Percentiles rank a stretch among this genome's conserved stretches.
phyloP scores from a whole-genome alignment of 2,113 vertebrate species.

The Origma solitaria region DNA sequence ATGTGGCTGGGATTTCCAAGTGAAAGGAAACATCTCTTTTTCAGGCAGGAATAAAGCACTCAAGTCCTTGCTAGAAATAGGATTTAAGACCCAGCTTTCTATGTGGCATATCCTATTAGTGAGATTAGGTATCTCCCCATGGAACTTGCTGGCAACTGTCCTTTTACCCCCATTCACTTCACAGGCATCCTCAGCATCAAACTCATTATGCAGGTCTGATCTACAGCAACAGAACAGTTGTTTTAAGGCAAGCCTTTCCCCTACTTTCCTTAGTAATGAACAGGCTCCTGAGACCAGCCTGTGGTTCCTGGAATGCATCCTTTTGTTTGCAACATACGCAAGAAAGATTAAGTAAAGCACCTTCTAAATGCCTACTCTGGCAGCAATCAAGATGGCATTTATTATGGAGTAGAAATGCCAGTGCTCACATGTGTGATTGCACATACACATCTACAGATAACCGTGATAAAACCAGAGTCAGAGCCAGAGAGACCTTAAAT shows the following conservation, averaged over 20 bases:
- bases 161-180: not conserved
- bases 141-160: not conserved
- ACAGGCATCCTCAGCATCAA: not conserved
- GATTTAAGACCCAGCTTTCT: not conserved
- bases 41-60: not conserved
- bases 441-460: not conserved
- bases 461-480: not conserved
- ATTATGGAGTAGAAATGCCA: not conserved
- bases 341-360: not conserved
- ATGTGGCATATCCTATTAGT: not conserved
- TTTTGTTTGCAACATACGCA: not conserved
- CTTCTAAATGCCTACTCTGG: not conserved
- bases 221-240: not conserved
- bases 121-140: not conserved
- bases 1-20: not conserved
- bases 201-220: not conserved
- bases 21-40: not conserved
- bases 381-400: not conserved
- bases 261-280: not conserved
- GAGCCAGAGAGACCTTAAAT: not conserved
- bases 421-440: not conserved
- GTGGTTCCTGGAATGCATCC: not conserved
- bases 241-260: not conserved
- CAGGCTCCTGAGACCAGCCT: not conserved
- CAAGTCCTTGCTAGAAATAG: not conserved